Base-by-base conservation (phyloP, 2,888 invertebrate genomes). In the Lissocephala sabroskyi region DNA sequence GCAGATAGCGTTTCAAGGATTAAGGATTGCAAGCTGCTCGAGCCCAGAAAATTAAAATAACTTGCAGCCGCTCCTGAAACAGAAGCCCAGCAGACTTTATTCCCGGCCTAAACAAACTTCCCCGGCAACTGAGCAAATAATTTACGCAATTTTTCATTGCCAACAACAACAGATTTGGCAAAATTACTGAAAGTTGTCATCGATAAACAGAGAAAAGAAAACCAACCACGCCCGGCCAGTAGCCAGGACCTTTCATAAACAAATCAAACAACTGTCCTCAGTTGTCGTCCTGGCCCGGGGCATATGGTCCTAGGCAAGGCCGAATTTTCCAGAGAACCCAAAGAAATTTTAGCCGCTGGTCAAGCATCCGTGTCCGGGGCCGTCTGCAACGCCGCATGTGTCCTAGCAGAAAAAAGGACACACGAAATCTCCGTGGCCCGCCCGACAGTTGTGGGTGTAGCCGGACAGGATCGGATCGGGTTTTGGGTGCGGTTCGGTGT, bases 351-450 rank as follows among this genome's bases (percentile, higher is more conserved):
- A 62, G 48, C 49, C 59, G 19, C 6, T 49, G 71, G 67, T 67
- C 73, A 71, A 65, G 73, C 62, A 58, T 68, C 62, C 49, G 55
- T 64, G 50, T 17, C 35, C 35, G 52, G 53, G 41, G 68, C 62
- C 73, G 65, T 52, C 62, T 68, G 68, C 73, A 68, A 71, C 68
- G 73, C 73, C 62, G 65, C 68, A 73, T 67, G 68, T 59, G 65
- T 51, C 45, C 53, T 51, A 33, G 14, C 13, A 32, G 9, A 41
- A 35, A 36, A 41, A 49, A 51, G 49, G 28, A 41, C 39, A 43
- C 30, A 41, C 49, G n/a, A 44, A 61, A 68, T 62, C 65, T 51
- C 48, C 47, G 51, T 32, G 23, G 23, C 23, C 23, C 23, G 7
- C 7, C n/a, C n/a, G n/a, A n/a, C 28, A 30, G 54, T 59, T 55